Base-by-base conservation (phyloP, 2,113 vertebrate species). In the Mobula birostris region DNA sequence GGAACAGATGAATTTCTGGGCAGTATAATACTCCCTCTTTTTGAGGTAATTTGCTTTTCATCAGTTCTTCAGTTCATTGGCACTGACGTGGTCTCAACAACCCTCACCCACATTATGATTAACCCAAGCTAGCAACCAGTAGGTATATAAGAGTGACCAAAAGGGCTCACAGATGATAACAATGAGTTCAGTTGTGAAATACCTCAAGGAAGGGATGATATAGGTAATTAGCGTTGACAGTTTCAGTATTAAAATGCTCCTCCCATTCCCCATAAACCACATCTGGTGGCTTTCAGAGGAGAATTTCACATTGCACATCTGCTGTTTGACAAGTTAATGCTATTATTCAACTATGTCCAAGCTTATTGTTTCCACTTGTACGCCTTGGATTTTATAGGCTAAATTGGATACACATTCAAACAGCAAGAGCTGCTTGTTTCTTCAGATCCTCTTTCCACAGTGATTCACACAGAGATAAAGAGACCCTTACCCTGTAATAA, bases 321-420 rank as follows among this genome's bases (percentile, higher is more conserved):
- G 91, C 91, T 93, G 7, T 29, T 93, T 93, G 91, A 93, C 91
- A 93, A 93, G 91, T 29, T 19, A 32, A 66, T n/a, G 66, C n/a
- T 74, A 74, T 93, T 74, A 74, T 93, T 93, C 36, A 93, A 56
- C 91, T 93, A 27, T 93, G 91, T 93, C 70, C 8, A 72, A 76
- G 70, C 91, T 93, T 93, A 93, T 93, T 93, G 70, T 70, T 93
- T 93, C 91, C 91, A 93, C 48, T 93, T 76, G 91, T 93, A 93
- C 24, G 48, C 24, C 36, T 40, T 93, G 68, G 36, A 40, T 93
- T 93, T 93, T 93, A 74, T 93, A 93, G 27, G 70, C 40, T 93
- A 93, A 93, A 93, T 93, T 93, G 91, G 91, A 93, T 93, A 76
- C 91, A 93, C 40, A 56, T 93, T 93, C 91, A 74, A 93, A 93